These are phyloP conservation scores for Arizona elegans DNA, from an alignment of 2,113 vertebrate species.

Conservation along the genomic window DNA sequence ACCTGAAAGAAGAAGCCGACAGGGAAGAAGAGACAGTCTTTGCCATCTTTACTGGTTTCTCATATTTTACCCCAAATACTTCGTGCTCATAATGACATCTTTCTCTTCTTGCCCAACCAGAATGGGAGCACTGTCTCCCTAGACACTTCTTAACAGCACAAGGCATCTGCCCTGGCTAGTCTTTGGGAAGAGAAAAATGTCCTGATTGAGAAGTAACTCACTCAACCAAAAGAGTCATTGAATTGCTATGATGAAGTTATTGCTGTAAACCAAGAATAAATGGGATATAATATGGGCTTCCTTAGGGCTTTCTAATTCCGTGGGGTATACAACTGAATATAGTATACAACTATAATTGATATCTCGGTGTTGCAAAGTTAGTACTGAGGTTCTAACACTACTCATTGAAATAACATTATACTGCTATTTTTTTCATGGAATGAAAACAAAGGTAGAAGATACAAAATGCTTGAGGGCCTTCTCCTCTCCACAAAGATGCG, in stretches of 20 bases:
- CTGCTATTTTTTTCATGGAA: neutral
- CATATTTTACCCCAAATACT: neutral
- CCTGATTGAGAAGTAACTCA: neutral
- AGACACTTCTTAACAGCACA: neutral
- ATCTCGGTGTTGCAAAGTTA: neutral
- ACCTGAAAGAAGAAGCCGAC: neutral
- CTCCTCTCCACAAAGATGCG: neutral
- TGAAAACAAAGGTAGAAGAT: neutral
- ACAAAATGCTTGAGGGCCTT: neutral
- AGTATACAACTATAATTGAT: neutral
- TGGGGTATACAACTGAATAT: too few species aligned
- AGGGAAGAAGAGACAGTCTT: neutral
- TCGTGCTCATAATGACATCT: neutral
- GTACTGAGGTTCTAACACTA: neutral
- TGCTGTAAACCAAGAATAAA: neutral
- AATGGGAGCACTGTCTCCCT: too few species aligned
- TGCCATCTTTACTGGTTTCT: neutral
- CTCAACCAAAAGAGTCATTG: too few species aligned
- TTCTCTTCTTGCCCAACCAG: neutral
- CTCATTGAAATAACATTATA: neutral
- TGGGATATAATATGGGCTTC: neutral
- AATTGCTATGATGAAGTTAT: neutral
- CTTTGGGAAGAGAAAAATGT: neutral
- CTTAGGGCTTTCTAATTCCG: neutral
- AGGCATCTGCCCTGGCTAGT: neutral